phyloP scores from a whole-genome alignment of 1,140 invertebrate species.

The Monomorium pharaonis region DNA sequence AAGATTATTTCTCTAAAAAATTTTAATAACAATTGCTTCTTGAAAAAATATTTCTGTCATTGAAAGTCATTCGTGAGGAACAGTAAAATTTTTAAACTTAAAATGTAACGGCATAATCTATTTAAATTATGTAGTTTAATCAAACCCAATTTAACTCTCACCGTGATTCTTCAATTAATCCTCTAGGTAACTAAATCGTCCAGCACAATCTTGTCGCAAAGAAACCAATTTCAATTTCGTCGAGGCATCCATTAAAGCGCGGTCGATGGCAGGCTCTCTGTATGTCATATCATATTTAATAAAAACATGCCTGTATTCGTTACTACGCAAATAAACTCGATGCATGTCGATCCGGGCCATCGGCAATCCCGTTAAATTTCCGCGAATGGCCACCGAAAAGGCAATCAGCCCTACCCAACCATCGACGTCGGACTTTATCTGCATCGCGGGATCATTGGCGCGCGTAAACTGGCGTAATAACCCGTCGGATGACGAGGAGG shows the following conservation, averaged over 20 bases:
- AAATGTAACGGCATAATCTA: not conserved
- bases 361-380: slow-evolving; percentile 44
- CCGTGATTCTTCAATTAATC: not conserved
- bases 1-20: not conserved
- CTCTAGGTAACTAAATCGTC: not conserved
- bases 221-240: slow-evolving; percentile 5
- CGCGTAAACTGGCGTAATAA: slow-evolving; percentile 51
- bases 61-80: not conserved
- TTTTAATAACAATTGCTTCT: not conserved
- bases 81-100: not conserved
- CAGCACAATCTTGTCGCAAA: not conserved
- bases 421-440: slow-evolving; percentile 38
- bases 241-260: not conserved
- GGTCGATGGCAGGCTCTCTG: not conserved
- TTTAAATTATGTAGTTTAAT: not conserved
- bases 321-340: slow-evolving; percentile 13
- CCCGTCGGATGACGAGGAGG: slow-evolving; percentile 22
- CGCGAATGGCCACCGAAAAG: slow-evolving; percentile 48
- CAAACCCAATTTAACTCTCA: not conserved
- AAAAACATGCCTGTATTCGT: slow-evolving; percentile 9
- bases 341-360: not conserved
- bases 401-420: slow-evolving; percentile 38
- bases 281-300: slow-evolving; percentile 18
- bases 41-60: not conserved
- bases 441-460: slow-evolving; percentile 43